phyloP scores from a whole-genome alignment of 2,888 invertebrate species.

The Gandaritis pyraliata region DNA sequence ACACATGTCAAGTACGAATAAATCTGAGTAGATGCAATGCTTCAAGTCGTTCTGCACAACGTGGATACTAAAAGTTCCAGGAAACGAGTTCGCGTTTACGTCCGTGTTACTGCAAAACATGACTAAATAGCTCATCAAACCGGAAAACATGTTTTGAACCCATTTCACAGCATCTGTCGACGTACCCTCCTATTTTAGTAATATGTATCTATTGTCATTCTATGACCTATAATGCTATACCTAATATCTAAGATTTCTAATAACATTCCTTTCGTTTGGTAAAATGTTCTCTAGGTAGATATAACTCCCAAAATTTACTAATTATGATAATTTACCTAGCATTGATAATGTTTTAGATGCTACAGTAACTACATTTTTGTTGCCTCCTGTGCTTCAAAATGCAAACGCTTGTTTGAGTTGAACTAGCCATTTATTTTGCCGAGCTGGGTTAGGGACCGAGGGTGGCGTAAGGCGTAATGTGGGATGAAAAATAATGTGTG shows the following conservation, averaged over 20 bases:
- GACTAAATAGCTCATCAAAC: constrained; percentile 4
- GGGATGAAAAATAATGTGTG: constrained; percentile 43
- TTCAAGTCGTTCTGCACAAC: neutral
- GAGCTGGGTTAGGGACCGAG: constrained; percentile 23
- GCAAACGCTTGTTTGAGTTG: constrained; percentile 21
- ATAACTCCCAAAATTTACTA: no score
- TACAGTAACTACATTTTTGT: neutral
- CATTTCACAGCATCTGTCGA: constrained; percentile 1
- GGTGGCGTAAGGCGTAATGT: constrained; percentile 41
- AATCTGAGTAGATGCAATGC: constrained; percentile 5
- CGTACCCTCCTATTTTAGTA: neutral
- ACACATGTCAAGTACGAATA: constrained; percentile 12
- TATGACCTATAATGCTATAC: no score
- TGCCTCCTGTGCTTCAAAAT: neutral
- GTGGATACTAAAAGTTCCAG: constrained; percentile 4
- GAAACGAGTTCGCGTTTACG: constrained; percentile 1
- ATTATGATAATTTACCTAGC: no score
- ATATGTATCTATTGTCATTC: no score
- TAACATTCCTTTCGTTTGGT: no score
- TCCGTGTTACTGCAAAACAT: constrained; percentile 7
- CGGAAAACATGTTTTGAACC: neutral
- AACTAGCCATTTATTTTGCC: constrained; percentile 23
- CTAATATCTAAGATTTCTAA: neutral
- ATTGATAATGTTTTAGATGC: neutral
- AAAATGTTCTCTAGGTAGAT: no score